Conservation (phyloP, 1,140 invertebrate species). For the Zaprionus inermis region DNA sequence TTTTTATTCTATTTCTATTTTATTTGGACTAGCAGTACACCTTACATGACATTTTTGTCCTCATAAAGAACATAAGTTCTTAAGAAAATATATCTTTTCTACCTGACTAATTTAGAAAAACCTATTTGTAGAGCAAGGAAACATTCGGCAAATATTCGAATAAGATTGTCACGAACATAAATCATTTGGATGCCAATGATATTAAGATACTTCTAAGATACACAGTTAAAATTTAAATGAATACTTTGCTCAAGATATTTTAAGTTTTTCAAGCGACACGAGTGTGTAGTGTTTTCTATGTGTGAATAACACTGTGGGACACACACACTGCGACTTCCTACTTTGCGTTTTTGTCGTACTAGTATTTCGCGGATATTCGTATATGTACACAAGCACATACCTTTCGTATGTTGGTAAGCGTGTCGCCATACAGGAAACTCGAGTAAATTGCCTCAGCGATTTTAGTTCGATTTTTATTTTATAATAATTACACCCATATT, state of each 20-base stretch:
- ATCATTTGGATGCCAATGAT: background rate
- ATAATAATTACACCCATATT: constrained; percentile 63
- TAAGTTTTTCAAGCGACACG: background rate
- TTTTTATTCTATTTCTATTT: no score
- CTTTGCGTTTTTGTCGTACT: background rate
- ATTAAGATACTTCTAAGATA: background rate
- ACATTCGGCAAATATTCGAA: no score
- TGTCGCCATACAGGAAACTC: constrained; percentile 60
- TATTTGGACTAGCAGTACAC: no score
- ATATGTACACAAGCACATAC: background rate
- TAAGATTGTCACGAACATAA: background rate
- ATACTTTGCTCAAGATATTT: background rate
- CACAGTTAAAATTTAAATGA: background rate
- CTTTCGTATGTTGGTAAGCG: constrained; percentile 17
- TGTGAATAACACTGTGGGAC: background rate
- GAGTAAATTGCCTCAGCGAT: constrained; percentile 45
- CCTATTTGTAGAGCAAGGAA: no score
- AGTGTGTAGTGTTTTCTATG: background rate
- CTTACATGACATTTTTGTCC: no score
- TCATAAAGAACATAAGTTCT: no score
- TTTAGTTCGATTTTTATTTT: constrained; percentile 51
- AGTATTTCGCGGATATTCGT: constrained; percentile 10
- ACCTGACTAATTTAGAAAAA: no score
- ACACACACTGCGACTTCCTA: background rate
- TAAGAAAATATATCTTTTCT: no score